These are phyloP conservation scores for Coreius guichenoti DNA, from an alignment of 2,797 vertebrate species.

Conservation along the genomic window DNA sequence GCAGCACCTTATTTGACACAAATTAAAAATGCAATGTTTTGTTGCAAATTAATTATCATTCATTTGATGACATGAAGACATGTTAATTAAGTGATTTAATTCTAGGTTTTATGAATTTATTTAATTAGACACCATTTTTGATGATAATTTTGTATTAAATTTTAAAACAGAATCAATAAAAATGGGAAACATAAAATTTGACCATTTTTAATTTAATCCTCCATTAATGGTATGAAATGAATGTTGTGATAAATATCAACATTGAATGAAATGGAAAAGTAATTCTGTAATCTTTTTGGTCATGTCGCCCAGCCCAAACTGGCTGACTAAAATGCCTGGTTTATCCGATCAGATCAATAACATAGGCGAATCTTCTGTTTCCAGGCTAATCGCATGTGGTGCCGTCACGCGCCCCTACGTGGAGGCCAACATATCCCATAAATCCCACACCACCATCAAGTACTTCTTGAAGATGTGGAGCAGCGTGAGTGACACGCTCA, in stretches of 20 bases:
- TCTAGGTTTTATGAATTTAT: too few relatives aligned
- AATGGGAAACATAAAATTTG: too few relatives aligned
- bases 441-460: conserved; percentile 98
- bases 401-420: conserved; percentile 95
- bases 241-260: not conserved
- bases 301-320: not conserved
- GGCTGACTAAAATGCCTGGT: not conserved
- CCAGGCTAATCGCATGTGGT: conserved; percentile 92
- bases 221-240: not conserved
- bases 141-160: too few relatives aligned
- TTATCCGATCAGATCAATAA: not conserved
- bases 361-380: not conserved
- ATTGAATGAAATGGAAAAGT: not conserved
- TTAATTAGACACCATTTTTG: too few relatives aligned
- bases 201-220: too few relatives aligned
- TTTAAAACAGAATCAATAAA: too few relatives aligned
- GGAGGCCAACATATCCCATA: conserved; percentile 99
- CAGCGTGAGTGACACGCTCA: conserved; percentile 97
- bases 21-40: not conserved
- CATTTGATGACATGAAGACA: too few relatives aligned
- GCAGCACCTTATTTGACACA: not conserved
- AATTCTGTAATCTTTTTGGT: not conserved
- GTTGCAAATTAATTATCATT: not conserved
- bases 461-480: conserved; percentile 99
- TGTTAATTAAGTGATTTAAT: too few relatives aligned